Percentiles rank a stretch among this genome's conserved stretches.
These are phyloP conservation scores for Drosophila paracracens DNA, from an alignment of 2,888 invertebrate species.

Conservation along the genomic window DNA sequence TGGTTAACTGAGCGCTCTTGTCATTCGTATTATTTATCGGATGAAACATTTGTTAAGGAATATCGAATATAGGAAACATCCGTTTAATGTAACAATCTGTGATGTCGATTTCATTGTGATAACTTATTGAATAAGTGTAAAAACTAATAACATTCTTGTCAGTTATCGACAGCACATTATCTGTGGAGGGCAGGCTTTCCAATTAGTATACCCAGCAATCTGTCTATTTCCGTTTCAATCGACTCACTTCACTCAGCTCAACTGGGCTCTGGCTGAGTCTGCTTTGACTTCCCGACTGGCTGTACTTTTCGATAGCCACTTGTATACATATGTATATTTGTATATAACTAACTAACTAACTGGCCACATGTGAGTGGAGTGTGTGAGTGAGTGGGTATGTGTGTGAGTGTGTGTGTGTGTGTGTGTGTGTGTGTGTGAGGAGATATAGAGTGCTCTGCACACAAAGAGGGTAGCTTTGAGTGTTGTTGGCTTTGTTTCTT, in stretches of 20 bases:
- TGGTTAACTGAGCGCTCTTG: neutral
- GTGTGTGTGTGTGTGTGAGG: conserved; percentile 9
- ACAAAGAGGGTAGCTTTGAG: conserved; percentile 57
- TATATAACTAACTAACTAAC: conserved; percentile 69
- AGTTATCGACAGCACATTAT: conserved; percentile 38
- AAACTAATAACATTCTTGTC: conserved; percentile 9
- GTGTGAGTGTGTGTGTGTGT: conserved; percentile 3
- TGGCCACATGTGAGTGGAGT: conserved; percentile 15
- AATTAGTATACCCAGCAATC: conserved; percentile 40
- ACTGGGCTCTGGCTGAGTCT: conserved; percentile 1
- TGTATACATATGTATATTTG: conserved; percentile 62
- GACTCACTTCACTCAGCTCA: neutral
- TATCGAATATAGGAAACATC: neutral
- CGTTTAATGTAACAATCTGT: neutral
- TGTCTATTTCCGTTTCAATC: conserved; percentile 44
- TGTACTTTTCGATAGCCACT: conserved; percentile 46
- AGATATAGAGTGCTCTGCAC: conserved; percentile 63
- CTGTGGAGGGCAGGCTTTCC: conserved; percentile 29
- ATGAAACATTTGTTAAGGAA: neutral
- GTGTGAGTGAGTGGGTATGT: conserved; percentile 2
- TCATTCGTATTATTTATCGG: neutral
- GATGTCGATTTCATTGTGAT: neutral
- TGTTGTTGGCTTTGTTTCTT: conserved; percentile 50
- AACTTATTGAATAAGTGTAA: conserved; percentile 1
- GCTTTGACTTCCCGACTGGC: conserved; percentile 23